phyloP scores from a whole-genome alignment of 2,113 vertebrate genomes.

The Anhinga rufa region DNA sequence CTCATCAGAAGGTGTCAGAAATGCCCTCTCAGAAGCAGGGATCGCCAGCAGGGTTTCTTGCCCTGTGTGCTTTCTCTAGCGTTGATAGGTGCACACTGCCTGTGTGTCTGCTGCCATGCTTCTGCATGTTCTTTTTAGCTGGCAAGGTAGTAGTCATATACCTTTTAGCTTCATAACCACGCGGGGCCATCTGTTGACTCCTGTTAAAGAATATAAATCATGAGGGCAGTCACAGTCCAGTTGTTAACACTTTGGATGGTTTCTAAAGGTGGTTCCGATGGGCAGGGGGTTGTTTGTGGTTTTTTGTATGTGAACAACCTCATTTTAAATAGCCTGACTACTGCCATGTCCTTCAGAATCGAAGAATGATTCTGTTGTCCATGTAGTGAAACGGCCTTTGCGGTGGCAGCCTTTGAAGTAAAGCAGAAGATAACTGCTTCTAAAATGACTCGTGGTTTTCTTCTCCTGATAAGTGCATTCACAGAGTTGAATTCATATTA shows the following conservation, averaged over 20 bases:
- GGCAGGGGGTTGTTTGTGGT: background rate
- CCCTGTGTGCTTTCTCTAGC: background rate
- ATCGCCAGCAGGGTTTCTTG: background rate
- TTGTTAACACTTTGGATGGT: background rate
- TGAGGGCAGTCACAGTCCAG: background rate
- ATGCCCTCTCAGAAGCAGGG: background rate
- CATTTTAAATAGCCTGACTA: background rate
- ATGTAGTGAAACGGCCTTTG: background rate
- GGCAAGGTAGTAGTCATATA: too few relatives aligned
- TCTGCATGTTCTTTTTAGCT: background rate
- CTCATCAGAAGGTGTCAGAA: background rate
- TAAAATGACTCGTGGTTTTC: background rate
- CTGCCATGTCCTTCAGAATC: background rate
- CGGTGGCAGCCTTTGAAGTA: background rate
- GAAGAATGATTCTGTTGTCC: conserved; percentile 12
- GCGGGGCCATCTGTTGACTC: background rate
- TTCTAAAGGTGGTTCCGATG: background rate
- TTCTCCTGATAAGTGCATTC: conserved; percentile 26
- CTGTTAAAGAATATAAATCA: background rate
- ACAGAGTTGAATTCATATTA: background rate
- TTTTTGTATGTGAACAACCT: background rate
- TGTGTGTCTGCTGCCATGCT: background rate
- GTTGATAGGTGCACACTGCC: fast-evolving
- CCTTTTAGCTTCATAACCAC: background rate
- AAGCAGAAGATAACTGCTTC: conserved; percentile 4